These are phyloP conservation scores for Aporophyla lueneburgensis DNA, from an alignment of 2,888 invertebrate species.

Conservation along the genomic window DNA sequence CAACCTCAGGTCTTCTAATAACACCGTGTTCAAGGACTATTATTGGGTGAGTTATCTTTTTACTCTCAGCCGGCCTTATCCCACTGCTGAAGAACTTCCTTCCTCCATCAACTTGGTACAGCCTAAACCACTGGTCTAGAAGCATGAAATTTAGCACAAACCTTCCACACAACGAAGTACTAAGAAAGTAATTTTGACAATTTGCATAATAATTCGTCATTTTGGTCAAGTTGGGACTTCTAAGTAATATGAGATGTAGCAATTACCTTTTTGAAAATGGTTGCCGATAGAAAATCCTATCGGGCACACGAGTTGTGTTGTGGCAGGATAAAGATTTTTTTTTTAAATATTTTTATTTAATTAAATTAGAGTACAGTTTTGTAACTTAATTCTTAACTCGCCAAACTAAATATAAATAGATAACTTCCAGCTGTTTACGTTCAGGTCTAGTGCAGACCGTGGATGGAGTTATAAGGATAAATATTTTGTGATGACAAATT, in stretches of 20 bases:
- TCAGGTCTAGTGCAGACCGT: neutral
- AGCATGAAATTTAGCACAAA: no score
- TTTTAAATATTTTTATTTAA: no score
- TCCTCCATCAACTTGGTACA: no score
- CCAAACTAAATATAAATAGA: neutral
- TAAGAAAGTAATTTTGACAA: no score
- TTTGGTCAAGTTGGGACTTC: no score
- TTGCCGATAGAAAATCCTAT: neutral
- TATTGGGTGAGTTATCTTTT: slow-evolving; percentile 87
- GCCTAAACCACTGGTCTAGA: no score
- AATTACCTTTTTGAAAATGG: neutral
- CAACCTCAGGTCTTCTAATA: slow-evolving; percentile 85
- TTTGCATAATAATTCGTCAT: no score
- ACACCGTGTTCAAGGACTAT: slow-evolving; percentile 91
- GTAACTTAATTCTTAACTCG: no score
- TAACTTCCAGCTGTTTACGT: neutral
- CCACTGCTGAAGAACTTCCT: no score
- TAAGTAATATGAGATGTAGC: no score
- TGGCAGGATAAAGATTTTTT: neutral
- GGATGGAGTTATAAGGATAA: slow-evolving; percentile 1
- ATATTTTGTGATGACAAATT: slow-evolving; percentile 8
- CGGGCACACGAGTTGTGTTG: neutral
- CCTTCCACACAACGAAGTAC: no score
- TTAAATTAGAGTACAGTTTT: no score
- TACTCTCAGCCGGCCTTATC: neutral